Percentiles rank a stretch among this genome's conserved stretches.
Evolutionary conservation across 2,113 vertebrate genomes (phyloP).

Genomic region (Leptobrachium ailaonicum): DNA sequence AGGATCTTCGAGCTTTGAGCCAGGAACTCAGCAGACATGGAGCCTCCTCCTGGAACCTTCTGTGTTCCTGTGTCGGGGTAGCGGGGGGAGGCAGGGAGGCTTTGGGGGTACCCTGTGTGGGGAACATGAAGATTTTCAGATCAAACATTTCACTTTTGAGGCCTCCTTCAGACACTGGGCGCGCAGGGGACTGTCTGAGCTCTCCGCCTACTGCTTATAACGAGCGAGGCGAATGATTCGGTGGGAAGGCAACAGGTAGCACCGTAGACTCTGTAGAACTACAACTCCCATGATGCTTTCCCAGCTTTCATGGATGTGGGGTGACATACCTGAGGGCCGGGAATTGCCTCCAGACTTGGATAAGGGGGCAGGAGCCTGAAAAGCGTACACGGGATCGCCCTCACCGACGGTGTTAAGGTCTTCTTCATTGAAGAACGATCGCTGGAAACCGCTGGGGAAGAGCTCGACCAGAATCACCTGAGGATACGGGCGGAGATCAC

Average conservation of each 20-base stretch:
- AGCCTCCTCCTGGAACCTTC: conserved; percentile 58
- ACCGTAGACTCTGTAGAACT: too few relatives aligned
- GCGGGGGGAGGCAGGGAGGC: conserved; percentile 74
- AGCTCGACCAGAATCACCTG: conserved; percentile 88
- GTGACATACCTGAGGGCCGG: conserved; percentile 71
- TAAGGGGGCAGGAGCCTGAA: conserved; percentile 72
- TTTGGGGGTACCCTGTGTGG: conserved; percentile 72
- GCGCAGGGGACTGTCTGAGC: too few relatives aligned
- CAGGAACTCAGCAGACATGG: conserved; percentile 76
- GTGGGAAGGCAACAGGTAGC: too few relatives aligned
- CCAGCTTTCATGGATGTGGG: neutral
- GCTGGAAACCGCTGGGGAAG: conserved; percentile 79
- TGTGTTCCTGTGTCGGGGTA: conserved; percentile 65
- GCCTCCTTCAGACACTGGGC: too few relatives aligned
- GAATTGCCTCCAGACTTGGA: conserved; percentile 53
- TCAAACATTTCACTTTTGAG: too few relatives aligned
- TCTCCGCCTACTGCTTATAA: too few relatives aligned
- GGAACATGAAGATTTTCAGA: neutral
- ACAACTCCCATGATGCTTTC: too few relatives aligned
- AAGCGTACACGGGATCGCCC: conserved; percentile 82
- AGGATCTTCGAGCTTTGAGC: conserved; percentile 72
- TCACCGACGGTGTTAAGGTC: conserved; percentile 77
- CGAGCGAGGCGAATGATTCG: too few relatives aligned
- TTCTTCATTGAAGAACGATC: conserved; percentile 84
- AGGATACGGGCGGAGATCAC: neutral